A percentile compares a stretch with the other conserved stretches of the same genome.
Evolutionary conservation across 1,140 invertebrate genomes (phyloP).

Genomic region (Heliconius melpomene): DNA sequence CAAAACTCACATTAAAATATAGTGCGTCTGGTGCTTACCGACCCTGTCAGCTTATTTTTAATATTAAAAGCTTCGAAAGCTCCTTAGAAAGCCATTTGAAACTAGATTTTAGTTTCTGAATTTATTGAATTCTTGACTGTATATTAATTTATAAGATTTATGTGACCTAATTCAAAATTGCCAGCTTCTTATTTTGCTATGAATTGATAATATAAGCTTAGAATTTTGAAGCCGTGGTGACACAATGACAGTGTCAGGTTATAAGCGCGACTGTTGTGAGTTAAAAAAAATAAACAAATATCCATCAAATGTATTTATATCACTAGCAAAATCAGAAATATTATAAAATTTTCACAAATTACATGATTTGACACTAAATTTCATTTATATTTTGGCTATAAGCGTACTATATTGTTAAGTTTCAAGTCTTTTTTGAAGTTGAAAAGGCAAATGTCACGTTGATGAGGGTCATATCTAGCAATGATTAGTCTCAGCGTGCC

Average conservation of each 20-base stretch:
- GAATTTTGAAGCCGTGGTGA: too few relatives aligned
- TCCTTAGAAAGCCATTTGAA: neutral
- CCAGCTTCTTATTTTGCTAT: too few relatives aligned
- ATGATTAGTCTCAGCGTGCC: neutral
- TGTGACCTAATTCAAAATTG: neutral
- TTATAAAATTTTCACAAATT: too few relatives aligned
- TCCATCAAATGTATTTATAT: too few relatives aligned
- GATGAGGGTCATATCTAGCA: neutral
- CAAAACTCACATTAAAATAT: conserved; percentile 23
- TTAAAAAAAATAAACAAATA: too few relatives aligned
- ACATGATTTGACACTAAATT: neutral
- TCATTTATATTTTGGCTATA: neutral
- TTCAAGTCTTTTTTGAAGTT: neutral
- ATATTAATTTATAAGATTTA: too few relatives aligned
- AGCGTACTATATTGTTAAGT: neutral
- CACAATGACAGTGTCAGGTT: too few relatives aligned
- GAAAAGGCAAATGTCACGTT: neutral
- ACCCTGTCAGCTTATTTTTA: neutral
- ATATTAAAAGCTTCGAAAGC: neutral
- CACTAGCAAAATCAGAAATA: too few relatives aligned
- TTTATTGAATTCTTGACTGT: too few relatives aligned
- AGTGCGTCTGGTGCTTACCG: neutral
- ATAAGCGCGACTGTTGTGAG: too few relatives aligned
- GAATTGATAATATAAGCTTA: too few relatives aligned
- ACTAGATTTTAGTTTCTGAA: neutral